Evolutionary conservation across 2,888 invertebrate species (phyloP).

Genomic region (Linnaemya vulpina): DNA sequence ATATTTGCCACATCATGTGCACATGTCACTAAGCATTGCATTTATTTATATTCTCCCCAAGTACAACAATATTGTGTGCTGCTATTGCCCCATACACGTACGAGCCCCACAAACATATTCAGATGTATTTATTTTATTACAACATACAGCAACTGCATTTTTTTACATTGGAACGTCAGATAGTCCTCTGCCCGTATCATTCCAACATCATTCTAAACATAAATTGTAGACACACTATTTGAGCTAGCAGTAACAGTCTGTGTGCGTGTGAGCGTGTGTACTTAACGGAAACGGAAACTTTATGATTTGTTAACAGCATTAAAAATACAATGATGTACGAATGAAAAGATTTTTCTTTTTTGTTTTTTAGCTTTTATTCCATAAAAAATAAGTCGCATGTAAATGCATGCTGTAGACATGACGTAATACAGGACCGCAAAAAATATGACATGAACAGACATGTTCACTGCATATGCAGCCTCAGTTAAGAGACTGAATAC

Average conservation of each 20-base stretch:
- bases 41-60: constrained; percentile 39
- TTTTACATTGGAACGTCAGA: constrained; percentile 27
- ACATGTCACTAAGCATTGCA: constrained; percentile 68
- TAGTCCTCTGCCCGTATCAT: constrained; percentile 27
- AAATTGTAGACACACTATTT: constrained; percentile 36
- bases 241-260: neutral
- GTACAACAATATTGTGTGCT: constrained; percentile 46
- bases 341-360: neutral
- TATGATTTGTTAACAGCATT: constrained; percentile 69
- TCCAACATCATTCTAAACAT: constrained; percentile 44
- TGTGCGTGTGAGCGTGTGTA: neutral
- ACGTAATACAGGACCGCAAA: constrained; percentile 70
- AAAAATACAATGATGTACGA: constrained; percentile 27
- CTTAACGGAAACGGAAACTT: constrained; percentile 69
- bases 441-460: constrained; percentile 44
- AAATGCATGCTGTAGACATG: constrained; percentile 69
- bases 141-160: neutral
- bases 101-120: constrained; percentile 7
- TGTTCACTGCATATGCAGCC: constrained; percentile 53
- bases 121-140: constrained; percentile 8
- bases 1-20: constrained; percentile 61
- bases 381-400: constrained; percentile 60
- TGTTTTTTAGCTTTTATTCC: constrained; percentile 9
- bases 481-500: constrained; percentile 55
- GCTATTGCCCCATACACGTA: constrained; percentile 21